Conservation (phyloP, 2,113 vertebrate genomes). For the Clarias batrachus region DNA sequence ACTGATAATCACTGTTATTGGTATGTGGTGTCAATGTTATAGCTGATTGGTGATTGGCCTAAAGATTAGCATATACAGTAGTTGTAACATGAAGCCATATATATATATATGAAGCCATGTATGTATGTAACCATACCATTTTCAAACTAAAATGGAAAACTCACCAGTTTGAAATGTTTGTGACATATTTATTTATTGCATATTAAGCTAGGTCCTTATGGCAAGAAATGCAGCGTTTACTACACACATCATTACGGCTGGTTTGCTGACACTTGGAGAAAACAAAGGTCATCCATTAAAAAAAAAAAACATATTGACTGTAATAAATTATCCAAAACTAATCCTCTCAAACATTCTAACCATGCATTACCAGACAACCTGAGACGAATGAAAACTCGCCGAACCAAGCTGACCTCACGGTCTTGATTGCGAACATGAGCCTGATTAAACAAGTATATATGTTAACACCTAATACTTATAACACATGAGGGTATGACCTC, state of each 20-base stretch:
- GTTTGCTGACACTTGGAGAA: not conserved
- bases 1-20: no score
- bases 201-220: not conserved
- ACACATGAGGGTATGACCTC: constrained; percentile 33
- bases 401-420: not conserved
- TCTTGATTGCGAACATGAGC: constrained; percentile 14
- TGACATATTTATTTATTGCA: not conserved
- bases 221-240: not conserved
- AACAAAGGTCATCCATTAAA: not conserved
- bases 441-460: constrained; percentile 6
- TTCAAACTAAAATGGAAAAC: not conserved
- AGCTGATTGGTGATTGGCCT: not conserved
- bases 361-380: not conserved
- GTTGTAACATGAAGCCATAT: no score
- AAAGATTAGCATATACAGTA: not conserved
- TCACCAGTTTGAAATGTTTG: not conserved
- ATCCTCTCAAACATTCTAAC: not conserved
- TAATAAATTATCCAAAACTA: constrained; percentile 21
- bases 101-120: no score
- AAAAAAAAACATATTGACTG: not conserved
- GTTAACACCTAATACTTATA: constrained; percentile 33
- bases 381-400: constrained; percentile 21
- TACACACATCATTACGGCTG: not conserved
- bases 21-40: no score
- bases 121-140: not conserved